These are phyloP conservation scores for Ceratina australensis DNA, from an alignment of 1,140 invertebrate species.

Conservation along the genomic window DNA sequence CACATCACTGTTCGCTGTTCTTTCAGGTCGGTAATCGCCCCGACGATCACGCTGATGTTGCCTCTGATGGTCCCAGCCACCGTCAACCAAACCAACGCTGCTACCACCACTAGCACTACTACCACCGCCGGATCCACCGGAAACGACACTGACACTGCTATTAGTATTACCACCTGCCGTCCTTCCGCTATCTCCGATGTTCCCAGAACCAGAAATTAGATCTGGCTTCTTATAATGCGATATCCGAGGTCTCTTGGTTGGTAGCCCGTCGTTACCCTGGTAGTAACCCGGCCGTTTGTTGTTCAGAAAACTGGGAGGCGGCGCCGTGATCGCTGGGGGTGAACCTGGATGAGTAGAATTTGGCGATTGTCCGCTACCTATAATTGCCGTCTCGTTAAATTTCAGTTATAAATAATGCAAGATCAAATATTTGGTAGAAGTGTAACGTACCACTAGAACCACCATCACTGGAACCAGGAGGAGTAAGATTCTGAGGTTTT, in stretches of 20 bases:
- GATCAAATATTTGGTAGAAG: too few species aligned
- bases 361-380: conserved; percentile 84
- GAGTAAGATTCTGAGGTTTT: conserved; percentile 93
- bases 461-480: conserved; percentile 90
- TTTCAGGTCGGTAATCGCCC: conserved; percentile 63
- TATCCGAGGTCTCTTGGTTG: conserved; percentile 89
- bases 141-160: conserved; percentile 63
- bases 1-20: conserved; percentile 66
- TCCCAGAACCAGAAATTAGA: conserved; percentile 60
- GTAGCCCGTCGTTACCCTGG: conserved; percentile 82
- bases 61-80: conserved; percentile 56
- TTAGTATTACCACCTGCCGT: conserved; percentile 62
- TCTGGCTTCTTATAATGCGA: conserved; percentile 86
- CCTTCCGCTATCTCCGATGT: conserved; percentile 68
- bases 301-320: conserved; percentile 67
- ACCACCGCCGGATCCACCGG: conserved; percentile 32
- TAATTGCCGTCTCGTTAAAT: neutral
- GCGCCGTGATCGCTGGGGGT: conserved; percentile 79
- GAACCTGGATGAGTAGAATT: conserved; percentile 85
- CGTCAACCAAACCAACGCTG: conserved; percentile 48
- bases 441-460: conserved; percentile 82
- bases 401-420: too few species aligned
- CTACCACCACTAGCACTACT: conserved; percentile 64
- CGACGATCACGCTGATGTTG: conserved; percentile 61
- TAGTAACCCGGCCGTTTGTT: conserved; percentile 82